Evolutionary conservation across 92 coral and sea anemone species (phyloP).

Genomic region (Zoanthus solanderi): DNA sequence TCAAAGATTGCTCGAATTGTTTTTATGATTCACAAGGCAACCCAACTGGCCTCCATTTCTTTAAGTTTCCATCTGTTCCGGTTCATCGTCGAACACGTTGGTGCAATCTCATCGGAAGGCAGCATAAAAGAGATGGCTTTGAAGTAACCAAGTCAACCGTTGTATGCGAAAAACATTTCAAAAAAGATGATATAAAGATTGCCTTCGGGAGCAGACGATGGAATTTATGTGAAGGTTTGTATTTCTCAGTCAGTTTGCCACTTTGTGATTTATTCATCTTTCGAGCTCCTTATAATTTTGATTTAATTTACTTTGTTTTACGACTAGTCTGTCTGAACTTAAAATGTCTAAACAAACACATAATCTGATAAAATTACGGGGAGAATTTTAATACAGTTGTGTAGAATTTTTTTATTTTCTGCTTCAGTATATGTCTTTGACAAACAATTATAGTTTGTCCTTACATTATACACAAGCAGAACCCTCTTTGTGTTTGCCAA

Average conservation of each 20-base stretch:
- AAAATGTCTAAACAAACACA: conserved; percentile 6
- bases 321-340: conserved; percentile 5
- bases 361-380: conserved; percentile 1
- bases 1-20: not conserved
- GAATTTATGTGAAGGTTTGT: conserved; percentile 21
- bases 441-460: not conserved
- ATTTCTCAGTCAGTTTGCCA: conserved; percentile 1
- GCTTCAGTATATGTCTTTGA: not conserved
- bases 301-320: not conserved
- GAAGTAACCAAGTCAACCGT: conserved; percentile 1
- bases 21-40: not conserved
- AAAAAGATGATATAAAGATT: conserved; percentile 3
- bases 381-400: conserved; percentile 9
- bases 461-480: conserved; percentile 7
- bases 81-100: conserved; percentile 1
- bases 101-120: conserved; percentile 25
- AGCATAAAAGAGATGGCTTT: conserved; percentile 16
- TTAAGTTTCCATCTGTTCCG: conserved; percentile 5
- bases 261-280: conserved; percentile 9
- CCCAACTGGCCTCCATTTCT: not conserved
- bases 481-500: conserved; percentile 18
- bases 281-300: conserved; percentile 7
- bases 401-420: not conserved
- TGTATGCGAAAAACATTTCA: conserved; percentile 12
- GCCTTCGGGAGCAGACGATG: conserved; percentile 7